Conservation (phyloP, 2,888 invertebrate genomes). For the Syrphus vitripennis region DNA sequence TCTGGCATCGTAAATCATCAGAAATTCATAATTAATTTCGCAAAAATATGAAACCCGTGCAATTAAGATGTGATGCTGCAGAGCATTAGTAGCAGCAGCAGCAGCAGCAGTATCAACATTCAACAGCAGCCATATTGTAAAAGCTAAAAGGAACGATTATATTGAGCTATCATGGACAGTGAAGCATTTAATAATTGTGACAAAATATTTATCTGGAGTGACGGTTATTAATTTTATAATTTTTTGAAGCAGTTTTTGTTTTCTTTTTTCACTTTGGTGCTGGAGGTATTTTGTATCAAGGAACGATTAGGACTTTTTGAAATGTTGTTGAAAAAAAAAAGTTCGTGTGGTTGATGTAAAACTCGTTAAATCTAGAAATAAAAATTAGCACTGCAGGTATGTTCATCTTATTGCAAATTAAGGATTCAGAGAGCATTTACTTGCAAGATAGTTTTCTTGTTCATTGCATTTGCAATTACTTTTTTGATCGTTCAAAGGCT, state of each 20-base stretch:
- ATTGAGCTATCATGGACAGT: conserved; percentile 58
- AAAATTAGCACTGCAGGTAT: too few species aligned
- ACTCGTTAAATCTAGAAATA: too few species aligned
- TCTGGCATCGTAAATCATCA: conserved; percentile 57
- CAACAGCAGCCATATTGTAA: not conserved
- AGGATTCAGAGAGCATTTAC: too few species aligned
- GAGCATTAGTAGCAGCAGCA: not conserved
- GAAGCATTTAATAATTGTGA: conserved; percentile 40
- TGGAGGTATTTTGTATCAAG: not conserved
- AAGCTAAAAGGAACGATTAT: conserved; percentile 1
- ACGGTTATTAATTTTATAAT: conserved; percentile 64
- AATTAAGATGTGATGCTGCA: conserved; percentile 61
- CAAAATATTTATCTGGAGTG: conserved; percentile 16
- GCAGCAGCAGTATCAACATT: not conserved
- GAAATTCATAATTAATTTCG: conserved; percentile 70
- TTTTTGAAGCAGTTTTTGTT: conserved; percentile 4
- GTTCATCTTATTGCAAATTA: too few species aligned
- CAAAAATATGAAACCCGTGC: conserved; percentile 67
- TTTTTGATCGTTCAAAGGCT: too few species aligned
- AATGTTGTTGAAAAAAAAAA: not conserved
- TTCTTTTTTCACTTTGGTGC: not conserved
- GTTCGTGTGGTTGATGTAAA: too few species aligned
- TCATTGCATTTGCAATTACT: too few species aligned
- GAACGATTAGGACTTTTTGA: not conserved
- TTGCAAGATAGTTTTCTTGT: too few species aligned